Evolutionary conservation across 2,888 invertebrate genomes (phyloP), one percentile per base, ranked within the genome.

Genomic region (Polylopha cassiicola): DNA sequence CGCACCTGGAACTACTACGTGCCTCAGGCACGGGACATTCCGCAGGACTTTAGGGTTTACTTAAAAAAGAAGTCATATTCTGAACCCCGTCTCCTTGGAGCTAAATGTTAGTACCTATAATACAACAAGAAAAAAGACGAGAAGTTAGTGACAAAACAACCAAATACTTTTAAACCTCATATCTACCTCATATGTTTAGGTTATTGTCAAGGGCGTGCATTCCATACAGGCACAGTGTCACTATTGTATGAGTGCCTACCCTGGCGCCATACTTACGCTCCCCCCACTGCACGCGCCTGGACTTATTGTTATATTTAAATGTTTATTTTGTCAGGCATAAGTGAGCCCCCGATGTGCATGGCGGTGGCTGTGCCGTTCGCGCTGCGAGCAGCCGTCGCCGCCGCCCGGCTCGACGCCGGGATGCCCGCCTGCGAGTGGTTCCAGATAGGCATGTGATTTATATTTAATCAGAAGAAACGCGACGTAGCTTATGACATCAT

Each of bases 1-100:
- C 87, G 92, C 42, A 92, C 94, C 4, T 95, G 94, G 94, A 89
- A 88, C 44, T 93, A 93, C 55, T 89, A 90, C 58, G 87, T 90
- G 1, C 92, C 92, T 0, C 90, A 90, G 13, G 87, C 88, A 0
- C 90, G 89, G 55, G 93, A 93, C 52, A 92, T 93, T 53, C 92
- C 93, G 0, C 82, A 89, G 30, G 91, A 93, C 67, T 90, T 93
- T 43, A 86, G 91, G 30, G 79, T 93, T 2, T 87, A 88, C 34
- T 86, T 93, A 41, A 75, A 88, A 26, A 87, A 89, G 47, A 89
- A 90, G 43, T 86, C 88, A 10, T 78, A 87, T 9, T 91, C 90
- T 61, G 81, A 86, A 0, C 57, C 79, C 0, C 87, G 89, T 11
- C 87, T 91, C 30, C 76, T 92, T 47, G 81, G 91, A 22, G 90